phyloP scores from a whole-genome alignment of 2,113 vertebrate genomes.

The Tyrannus savana region DNA sequence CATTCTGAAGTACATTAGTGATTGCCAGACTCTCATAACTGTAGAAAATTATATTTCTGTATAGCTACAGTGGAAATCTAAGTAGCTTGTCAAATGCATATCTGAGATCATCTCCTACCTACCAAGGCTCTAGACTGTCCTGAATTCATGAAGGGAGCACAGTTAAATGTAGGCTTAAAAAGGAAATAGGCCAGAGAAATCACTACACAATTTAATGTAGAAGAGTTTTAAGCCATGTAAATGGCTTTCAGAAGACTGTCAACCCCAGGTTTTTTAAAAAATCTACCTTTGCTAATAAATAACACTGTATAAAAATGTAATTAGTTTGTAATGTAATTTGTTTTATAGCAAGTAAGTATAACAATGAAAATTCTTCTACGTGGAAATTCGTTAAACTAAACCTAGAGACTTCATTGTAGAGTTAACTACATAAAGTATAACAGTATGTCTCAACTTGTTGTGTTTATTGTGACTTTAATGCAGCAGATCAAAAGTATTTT shows the following conservation, averaged over 20 bases:
- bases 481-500: slow-evolving; percentile 6
- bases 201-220: background rate
- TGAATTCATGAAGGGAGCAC: background rate
- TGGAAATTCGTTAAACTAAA: background rate
- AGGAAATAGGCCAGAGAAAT: background rate
- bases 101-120: background rate
- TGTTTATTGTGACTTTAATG: background rate
- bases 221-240: background rate
- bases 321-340: background rate
- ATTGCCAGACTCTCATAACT: background rate
- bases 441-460: slow-evolving; percentile 34
- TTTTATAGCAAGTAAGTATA: background rate
- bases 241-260: background rate
- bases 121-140: background rate
- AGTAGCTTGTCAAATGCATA: background rate
- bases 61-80: background rate
- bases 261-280: background rate
- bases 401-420: background rate
- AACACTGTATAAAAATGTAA: background rate
- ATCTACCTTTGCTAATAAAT: background rate
- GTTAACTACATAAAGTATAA: background rate
- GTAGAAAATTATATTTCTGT: background rate
- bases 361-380: background rate
- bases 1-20: background rate
- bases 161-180: background rate